Percentiles rank a stretch among this genome's conserved stretches.
Conservation (phyloP, 2,888 invertebrate species). For the Calliphora vomitoria region DNA sequence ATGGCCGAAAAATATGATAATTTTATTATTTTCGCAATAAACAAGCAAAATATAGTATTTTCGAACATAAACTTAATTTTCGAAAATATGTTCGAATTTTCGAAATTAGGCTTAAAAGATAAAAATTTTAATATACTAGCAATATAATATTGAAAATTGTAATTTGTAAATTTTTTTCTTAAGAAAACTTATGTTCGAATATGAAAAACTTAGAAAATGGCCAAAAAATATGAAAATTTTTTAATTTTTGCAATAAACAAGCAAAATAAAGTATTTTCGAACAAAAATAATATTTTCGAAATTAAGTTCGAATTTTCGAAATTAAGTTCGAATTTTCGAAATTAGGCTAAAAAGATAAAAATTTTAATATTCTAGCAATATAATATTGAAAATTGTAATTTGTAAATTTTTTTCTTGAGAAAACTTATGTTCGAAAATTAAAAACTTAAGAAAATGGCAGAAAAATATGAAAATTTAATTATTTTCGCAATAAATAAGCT, state of each 20-base stretch:
- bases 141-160: not conserved
- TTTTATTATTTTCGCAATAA: not conserved
- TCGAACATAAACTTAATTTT: not conserved
- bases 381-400: not conserved
- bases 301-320: not conserved
- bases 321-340: not conserved
- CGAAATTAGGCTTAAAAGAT: not conserved
- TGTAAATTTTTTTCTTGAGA: not conserved
- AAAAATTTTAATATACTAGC: not conserved
- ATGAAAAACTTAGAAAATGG: not conserved
- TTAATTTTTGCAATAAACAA: not conserved
- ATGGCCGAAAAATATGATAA: not conserved
- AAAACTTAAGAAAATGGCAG: not conserved
- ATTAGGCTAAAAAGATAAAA: too few relatives aligned
- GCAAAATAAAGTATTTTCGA: not conserved
- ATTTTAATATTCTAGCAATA: not conserved
- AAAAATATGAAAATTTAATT: not conserved
- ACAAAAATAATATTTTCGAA: not conserved
- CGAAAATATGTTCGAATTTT: not conserved
- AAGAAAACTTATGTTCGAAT: not conserved
- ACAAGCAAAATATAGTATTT: not conserved
- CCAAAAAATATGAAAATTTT: too few relatives aligned
- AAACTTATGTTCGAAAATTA: not conserved
- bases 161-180: not conserved
- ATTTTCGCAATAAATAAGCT: not conserved